A percentile compares a stretch with the other conserved stretches of the same genome.
Evolutionary conservation across 1,140 invertebrate species (phyloP).

Genomic region (Bombus vancouverensis): DNA sequence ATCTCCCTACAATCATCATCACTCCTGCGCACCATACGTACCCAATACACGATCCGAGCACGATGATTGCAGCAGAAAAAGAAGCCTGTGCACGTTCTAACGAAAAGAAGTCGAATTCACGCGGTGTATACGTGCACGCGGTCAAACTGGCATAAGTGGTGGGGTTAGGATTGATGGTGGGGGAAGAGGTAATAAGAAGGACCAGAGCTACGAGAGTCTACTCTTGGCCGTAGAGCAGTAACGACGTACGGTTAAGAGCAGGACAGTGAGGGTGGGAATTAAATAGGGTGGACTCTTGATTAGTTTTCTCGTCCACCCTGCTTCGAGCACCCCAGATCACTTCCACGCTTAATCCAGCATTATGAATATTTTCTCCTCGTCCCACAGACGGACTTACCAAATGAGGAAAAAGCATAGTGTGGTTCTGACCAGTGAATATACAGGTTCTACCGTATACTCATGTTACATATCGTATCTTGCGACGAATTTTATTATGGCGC

Average conservation of each 20-base stretch:
- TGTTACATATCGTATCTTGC: conserved; percentile 28
- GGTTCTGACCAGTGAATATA: neutral
- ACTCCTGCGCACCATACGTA: conserved; percentile 22
- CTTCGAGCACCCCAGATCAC: conserved; percentile 24
- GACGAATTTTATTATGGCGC: conserved; percentile 7
- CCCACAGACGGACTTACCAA: neutral
- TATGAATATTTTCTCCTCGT: conserved; percentile 75
- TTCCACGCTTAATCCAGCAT: conserved; percentile 74
- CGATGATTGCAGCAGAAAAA: conserved; percentile 49
- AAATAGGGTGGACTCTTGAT: conserved; percentile 74
- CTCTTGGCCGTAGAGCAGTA: conserved; percentile 23
- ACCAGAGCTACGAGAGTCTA: conserved; percentile 27
- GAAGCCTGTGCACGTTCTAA: neutral
- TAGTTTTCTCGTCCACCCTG: conserved; percentile 71
- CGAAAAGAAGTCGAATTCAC: conserved; percentile 31
- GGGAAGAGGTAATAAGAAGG: conserved; percentile 55
- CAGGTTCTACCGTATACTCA: neutral
- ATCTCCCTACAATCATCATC: conserved; percentile 21
- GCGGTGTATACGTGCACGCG: neutral
- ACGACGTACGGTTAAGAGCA: conserved; percentile 32
- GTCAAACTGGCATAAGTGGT: neutral
- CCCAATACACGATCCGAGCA: conserved; percentile 42
- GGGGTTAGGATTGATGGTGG: neutral
- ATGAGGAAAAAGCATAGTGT: conserved; percentile 1
- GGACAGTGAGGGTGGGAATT: conserved; percentile 66